phyloP scores from a whole-genome alignment of 2,113 vertebrate species.

The Helogale parvula region DNA sequence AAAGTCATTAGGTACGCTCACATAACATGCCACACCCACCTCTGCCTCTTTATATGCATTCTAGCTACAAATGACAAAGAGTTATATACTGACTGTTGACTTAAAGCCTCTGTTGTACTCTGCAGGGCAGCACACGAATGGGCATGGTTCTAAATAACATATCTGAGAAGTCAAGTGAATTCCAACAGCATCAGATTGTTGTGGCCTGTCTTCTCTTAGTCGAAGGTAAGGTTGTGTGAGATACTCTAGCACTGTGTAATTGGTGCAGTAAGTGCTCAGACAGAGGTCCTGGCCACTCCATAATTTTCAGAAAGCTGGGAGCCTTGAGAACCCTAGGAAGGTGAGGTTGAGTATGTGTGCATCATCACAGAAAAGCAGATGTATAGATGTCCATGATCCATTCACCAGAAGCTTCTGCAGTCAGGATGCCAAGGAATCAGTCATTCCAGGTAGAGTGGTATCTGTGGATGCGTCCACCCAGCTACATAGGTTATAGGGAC shows the following conservation, averaged over 20 bases:
- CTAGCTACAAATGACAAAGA: background rate
- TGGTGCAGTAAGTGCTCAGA: background rate
- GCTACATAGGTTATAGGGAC: background rate
- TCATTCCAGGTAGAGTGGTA: background rate
- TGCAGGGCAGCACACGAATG: background rate
- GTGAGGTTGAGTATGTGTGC: background rate
- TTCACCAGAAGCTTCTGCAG: background rate
- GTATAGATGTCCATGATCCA: background rate
- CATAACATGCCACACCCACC: background rate
- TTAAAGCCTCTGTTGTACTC: background rate
- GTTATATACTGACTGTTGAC: background rate
- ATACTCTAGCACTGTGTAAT: background rate
- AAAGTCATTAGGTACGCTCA: background rate
- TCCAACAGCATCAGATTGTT: background rate
- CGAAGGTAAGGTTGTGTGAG: background rate
- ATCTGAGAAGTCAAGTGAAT: background rate
- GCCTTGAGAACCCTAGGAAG: background rate
- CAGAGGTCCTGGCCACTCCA: background rate
- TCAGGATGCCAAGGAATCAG: background rate
- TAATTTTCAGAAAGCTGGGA: conserved; percentile 8
- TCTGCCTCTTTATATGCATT: background rate
- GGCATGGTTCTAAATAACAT: background rate
- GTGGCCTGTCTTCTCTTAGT: conserved; percentile 1
- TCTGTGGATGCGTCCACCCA: background rate
- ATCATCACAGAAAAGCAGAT: background rate